Percentiles rank a stretch among this genome's conserved stretches.
Evolutionary conservation across 2,888 invertebrate species (phyloP).

Genomic region (Dicycla oo): DNA sequence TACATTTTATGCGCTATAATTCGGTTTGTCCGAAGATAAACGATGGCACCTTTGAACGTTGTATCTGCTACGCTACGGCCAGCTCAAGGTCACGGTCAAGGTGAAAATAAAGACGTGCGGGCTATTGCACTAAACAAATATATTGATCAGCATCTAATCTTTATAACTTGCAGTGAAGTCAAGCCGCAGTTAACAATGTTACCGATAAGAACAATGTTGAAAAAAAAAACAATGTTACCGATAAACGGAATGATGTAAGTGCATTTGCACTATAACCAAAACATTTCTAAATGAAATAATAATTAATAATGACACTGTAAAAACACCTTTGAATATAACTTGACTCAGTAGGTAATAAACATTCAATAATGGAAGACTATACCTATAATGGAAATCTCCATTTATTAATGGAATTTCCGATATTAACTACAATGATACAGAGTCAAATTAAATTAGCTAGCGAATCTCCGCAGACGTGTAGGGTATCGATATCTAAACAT

Average conservation of each 20-base stretch:
- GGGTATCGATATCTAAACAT: no score
- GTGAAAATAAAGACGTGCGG: not conserved
- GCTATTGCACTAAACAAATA: conserved; percentile 6
- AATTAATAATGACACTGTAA: not conserved
- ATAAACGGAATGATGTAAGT: conserved; percentile 7
- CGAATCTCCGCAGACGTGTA: no score
- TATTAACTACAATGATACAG: conserved; percentile 2
- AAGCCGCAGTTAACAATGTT: conserved; percentile 1
- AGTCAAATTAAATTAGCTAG: no score
- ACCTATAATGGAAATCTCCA: no score
- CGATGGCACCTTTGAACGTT: no score
- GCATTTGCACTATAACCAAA: not conserved
- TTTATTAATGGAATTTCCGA: not conserved
- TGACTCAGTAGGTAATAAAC: not conserved
- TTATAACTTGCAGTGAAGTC: conserved; percentile 3
- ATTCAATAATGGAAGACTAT: not conserved
- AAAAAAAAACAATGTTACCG: not conserved
- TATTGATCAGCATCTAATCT: conserved; percentile 1
- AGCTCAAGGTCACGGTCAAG: not conserved
- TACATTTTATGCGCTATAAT: no score
- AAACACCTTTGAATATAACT: not conserved
- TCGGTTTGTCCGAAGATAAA: no score
- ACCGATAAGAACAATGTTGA: no score
- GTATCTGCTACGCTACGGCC: no score
- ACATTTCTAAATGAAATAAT: not conserved